phyloP scores from a whole-genome alignment of 2,888 invertebrate genomes.

The Sympetrum striolatum region DNA sequence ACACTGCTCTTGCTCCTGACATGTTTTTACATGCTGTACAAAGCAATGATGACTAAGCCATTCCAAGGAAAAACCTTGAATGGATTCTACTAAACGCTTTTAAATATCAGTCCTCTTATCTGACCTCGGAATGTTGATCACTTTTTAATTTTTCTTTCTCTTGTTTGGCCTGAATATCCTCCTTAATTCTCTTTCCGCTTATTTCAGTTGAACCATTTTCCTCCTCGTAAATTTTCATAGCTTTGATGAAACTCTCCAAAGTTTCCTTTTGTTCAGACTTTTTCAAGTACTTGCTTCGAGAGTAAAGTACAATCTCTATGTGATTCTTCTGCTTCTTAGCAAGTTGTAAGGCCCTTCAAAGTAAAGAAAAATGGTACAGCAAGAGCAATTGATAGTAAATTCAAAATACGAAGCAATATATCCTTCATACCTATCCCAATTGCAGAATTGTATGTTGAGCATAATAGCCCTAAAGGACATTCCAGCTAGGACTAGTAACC shows the following conservation, averaged over 20 bases:
- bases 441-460: conserved; percentile 73
- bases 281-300: conserved; percentile 70
- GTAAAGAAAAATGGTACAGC: not conserved
- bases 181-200: not conserved
- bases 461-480: conserved; percentile 74
- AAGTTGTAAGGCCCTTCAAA: conserved; percentile 72
- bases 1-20: conserved; percentile 6
- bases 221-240: not conserved
- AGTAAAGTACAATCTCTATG: conserved; percentile 74
- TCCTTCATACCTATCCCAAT: conserved; percentile 71
- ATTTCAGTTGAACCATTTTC: conserved; percentile 1
- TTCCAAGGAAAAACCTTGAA: not conserved
- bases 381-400: not conserved
- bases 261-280: conserved; percentile 66
- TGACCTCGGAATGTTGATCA: not conserved
- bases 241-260: conserved; percentile 61
- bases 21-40: not conserved
- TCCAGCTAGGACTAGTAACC: conserved; percentile 72
- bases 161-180: not conserved
- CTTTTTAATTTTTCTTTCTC: not conserved
- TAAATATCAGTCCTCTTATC: not conserved
- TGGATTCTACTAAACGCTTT: not conserved
- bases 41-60: not conserved
- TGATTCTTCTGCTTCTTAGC: conserved; percentile 76
- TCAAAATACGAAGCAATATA: conserved; percentile 15